Evolutionary conservation across 2,113 vertebrate species (phyloP).

Genomic region (Stigmatopora nigra): DNA sequence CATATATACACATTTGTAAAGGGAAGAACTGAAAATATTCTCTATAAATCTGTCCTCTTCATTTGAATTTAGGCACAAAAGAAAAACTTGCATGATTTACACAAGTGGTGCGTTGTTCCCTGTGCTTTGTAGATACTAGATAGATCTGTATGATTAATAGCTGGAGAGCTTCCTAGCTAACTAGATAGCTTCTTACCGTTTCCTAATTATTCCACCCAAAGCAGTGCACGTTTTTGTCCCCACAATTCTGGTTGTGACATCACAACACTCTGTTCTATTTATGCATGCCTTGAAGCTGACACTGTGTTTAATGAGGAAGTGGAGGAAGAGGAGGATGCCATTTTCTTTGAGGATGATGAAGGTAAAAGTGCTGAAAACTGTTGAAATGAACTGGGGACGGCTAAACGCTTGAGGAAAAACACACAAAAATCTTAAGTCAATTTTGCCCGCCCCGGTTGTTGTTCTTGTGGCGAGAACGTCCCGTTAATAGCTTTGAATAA

Average conservation of each 20-base stretch:
- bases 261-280: not conserved
- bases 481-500: not conserved
- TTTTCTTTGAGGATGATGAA: slow-evolving; percentile 30
- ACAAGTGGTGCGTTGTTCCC: no score
- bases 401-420: slow-evolving; percentile 12
- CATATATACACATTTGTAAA: no score
- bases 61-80: no score
- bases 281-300: slow-evolving; percentile 35
- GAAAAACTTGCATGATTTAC: no score
- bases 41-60: no score
- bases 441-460: not conserved
- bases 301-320: slow-evolving; percentile 19
- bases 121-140: no score
- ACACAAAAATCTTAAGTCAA: not conserved
- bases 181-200: no score
- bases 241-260: not conserved
- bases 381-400: slow-evolving; percentile 27
- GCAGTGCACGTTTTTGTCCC: no score
- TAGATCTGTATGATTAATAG: no score
- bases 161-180: no score
- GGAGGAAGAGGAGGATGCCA: slow-evolving; percentile 12
- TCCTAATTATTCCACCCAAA: no score
- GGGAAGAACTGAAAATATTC: no score
- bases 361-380: slow-evolving; percentile 1
- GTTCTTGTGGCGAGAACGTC: not conserved